Conservation (phyloP, 2,888 invertebrate species). For the Drosophila kokeensis region DNA sequence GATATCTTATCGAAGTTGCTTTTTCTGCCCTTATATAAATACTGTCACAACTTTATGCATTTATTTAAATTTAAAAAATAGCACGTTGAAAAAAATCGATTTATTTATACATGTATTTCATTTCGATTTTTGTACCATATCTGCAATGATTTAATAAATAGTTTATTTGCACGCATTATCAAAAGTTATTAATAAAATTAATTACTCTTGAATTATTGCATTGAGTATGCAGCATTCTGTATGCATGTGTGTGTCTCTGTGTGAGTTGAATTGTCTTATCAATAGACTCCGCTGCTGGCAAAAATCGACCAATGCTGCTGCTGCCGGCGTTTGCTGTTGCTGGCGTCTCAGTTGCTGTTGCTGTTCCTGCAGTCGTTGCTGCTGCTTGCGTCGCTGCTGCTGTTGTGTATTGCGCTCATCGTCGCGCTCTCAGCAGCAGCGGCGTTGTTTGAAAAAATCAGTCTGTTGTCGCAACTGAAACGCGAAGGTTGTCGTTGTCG, state of each 20-base stretch:
- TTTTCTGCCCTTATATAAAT: neutral
- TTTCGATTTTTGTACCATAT: neutral
- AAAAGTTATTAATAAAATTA: neutral
- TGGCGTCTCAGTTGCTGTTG: constrained; percentile 6
- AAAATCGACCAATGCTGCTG: constrained; percentile 21
- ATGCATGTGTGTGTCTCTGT: neutral
- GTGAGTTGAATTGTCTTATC: constrained; percentile 29
- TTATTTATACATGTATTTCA: neutral
- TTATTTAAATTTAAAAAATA: neutral
- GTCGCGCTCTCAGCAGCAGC: constrained; percentile 34
- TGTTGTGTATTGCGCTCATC: constrained; percentile 28
- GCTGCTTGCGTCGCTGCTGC: neutral
- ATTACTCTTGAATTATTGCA: constrained; percentile 2
- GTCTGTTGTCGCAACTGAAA: constrained; percentile 76
- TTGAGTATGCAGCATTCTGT: neutral
- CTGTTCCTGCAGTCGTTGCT: constrained; percentile 8
- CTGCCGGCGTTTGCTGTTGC: constrained; percentile 13
- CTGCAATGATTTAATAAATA: neutral
- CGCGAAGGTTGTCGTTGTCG: constrained; percentile 70
- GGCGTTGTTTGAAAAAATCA: constrained; percentile 46
- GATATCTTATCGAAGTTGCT: neutral
- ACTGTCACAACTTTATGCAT: neutral
- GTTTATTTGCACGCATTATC: neutral
- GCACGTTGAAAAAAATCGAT: neutral
- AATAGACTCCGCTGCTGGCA: constrained; percentile 14